phyloP scores from a whole-genome alignment of 2,888 invertebrate species.

The Hypercompe scribonia region DNA sequence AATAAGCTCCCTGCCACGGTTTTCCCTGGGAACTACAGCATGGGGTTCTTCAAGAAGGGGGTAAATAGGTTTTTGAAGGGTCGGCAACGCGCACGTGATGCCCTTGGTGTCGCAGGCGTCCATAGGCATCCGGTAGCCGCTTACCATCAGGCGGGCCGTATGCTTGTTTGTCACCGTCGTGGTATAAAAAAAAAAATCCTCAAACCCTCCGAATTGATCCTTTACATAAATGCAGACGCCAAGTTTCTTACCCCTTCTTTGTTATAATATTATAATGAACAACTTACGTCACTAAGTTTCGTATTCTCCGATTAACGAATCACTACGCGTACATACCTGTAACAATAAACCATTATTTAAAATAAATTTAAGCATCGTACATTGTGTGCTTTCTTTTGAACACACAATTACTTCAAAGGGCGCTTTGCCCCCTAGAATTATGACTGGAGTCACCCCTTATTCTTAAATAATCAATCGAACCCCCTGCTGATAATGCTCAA shows the following conservation, averaged over 20 bases:
- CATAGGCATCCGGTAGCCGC: too few species aligned
- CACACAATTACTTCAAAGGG: not conserved
- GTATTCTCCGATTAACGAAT: not conserved
- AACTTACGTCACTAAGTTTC: conserved; percentile 2
- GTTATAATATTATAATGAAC: not conserved
- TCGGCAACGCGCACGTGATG: too few species aligned
- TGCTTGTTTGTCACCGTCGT: too few species aligned
- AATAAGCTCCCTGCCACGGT: too few species aligned
- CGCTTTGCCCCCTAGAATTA: not conserved
- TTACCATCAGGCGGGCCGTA: too few species aligned
- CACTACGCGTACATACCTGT: conserved; percentile 6
- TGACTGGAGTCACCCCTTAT: not conserved
- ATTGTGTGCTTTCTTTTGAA: not conserved
- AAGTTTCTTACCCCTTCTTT: not conserved
- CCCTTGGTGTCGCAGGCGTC: too few species aligned
- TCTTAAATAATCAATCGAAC: not conserved
- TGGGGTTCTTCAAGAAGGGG: too few species aligned
- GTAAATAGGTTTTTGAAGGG: too few species aligned
- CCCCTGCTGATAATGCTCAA: not conserved
- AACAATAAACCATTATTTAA: conserved; percentile 4
- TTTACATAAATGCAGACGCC: not conserved
- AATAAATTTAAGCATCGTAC: not conserved
- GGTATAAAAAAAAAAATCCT: too few species aligned
- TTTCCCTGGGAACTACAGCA: too few species aligned
- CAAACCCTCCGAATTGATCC: too few species aligned